Evolutionary conservation across 2,888 invertebrate species (phyloP).

Genomic region (Macaria liturata): DNA sequence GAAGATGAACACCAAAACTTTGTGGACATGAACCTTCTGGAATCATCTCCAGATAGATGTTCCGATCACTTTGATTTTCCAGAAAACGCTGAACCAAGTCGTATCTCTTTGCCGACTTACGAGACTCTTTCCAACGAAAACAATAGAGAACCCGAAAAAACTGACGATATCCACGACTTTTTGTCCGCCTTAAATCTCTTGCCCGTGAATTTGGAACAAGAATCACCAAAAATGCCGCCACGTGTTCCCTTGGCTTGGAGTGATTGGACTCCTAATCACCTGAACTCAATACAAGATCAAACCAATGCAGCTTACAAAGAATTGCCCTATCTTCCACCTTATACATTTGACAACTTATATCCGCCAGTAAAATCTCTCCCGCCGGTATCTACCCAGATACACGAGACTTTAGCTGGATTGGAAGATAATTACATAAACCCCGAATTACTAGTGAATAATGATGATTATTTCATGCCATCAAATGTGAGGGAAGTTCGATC

Average conservation of each 20-base stretch:
- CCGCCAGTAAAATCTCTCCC: slow-evolving; percentile 41
- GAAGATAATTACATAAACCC: slow-evolving; percentile 22
- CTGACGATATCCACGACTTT: slow-evolving; percentile 17
- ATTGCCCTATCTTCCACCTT: slow-evolving; percentile 17
- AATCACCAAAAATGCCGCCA: slow-evolving; percentile 15
- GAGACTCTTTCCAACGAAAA: slow-evolving; percentile 16
- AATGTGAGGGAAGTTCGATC: slow-evolving; percentile 41
- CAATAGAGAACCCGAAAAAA: not conserved
- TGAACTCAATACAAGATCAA: slow-evolving; percentile 17
- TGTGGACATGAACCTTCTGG: slow-evolving; percentile 11
- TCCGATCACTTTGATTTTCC: slow-evolving; percentile 1
- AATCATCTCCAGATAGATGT: slow-evolving; percentile 19
- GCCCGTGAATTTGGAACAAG: slow-evolving; percentile 3
- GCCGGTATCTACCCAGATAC: slow-evolving; percentile 43
- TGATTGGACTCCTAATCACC: slow-evolving; percentile 18
- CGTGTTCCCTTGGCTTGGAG: slow-evolving; percentile 10
- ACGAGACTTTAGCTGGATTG: slow-evolving; percentile 36
- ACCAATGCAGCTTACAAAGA: slow-evolving; percentile 5
- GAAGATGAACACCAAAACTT: slow-evolving; percentile 5
- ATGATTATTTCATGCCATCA: slow-evolving; percentile 29
- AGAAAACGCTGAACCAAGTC: slow-evolving; percentile 26
- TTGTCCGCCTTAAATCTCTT: slow-evolving; percentile 4
- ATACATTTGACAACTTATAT: slow-evolving; percentile 31
- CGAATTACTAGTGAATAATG: slow-evolving; percentile 8
- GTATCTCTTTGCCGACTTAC: slow-evolving; percentile 23